Base-by-base conservation (phyloP, 2,888 invertebrate genomes). In the Dolomedes plantarius region DNA sequence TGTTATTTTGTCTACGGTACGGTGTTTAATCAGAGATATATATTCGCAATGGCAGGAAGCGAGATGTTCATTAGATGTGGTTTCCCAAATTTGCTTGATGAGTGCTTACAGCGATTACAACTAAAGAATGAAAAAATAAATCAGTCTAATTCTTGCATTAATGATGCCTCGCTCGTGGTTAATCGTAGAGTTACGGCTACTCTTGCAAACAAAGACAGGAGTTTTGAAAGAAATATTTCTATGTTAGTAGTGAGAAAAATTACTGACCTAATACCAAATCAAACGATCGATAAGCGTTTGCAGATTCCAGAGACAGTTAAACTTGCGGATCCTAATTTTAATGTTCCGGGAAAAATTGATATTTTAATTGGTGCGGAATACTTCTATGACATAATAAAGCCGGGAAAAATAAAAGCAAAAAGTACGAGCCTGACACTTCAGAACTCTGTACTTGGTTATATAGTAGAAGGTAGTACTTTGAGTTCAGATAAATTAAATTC, bases 271-370 rank as follows among this genome's bases (percentile, higher is more conserved):
- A 36, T 62, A 13, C 56, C 23, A 23, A 62, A 62, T 74, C 19
- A 74, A 23, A 62, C 23, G 19, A n/a, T n/a, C n/a, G n/a, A n/a
- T n/a, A n/a, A n/a, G n/a, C n/a, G n/a, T n/a, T n/a, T n/a, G n/a
- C n/a, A 31, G 31, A n/a, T 28, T 29, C 28, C 46, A 89, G 89
- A 64, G 31, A 88, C 0, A 89, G 89, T 2, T 39, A 90, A 0
- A 16, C 65, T 88, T 1, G 81, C 77, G 13, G 88, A 86, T 71
- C 65, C 75, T n/a, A 7, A 28, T 29, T 74, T 74, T 13, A 31
- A 56, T 74, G n/a, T 74, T 74, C 74, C 56, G 11, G 56, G 74
- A 19, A 64, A 56, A 27, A 31, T 11, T 5, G 31, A 74, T 29
- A 31, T 74, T 11, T 16, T 74, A 13, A 19, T 56, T 9, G 11